Base-by-base conservation (phyloP, 2,888 invertebrate species). In the Acleris sparsana region DNA sequence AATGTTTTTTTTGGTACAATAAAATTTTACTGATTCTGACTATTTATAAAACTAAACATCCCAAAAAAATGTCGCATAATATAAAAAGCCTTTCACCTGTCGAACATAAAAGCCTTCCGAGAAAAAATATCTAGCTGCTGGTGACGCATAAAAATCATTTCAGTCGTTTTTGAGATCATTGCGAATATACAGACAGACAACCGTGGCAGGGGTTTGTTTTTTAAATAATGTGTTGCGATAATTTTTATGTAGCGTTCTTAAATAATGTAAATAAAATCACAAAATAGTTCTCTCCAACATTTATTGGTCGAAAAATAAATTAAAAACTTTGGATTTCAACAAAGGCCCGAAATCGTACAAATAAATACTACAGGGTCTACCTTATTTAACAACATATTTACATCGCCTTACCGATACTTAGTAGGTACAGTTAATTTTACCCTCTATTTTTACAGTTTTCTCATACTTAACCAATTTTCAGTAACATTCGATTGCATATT, bases 221-320 rank as follows among this genome's bases (percentile, higher is more conserved):
- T 25, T 25, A 7, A 25, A 25, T 25, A 7, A 7, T 22, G 4
- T 22, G 22, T 22, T 22, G 22, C 4, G 3, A 22, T 25, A 6
- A 6, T 1, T 25, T 33, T 33, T 33, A 5, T 46, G n/a, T 7
- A 46, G 16, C 17, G 17, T 46, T 5, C 17, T 17, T 7, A 1
- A 49, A 16, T 13, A 16, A 22, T 25, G 17, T 2, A 65, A 65
- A 61, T 61, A 83, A 87, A 79, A 80, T 80, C 80, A 77, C 73
- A 76, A 74, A 76, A 67, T 85, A 85, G 80, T 90, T 89, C 92
- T 92, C 86, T 92, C 90, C 92, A 92, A 92, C 92, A 92, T 92
- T 92, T 92, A 92, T 92, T 92, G 92, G 92, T 92, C 92, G 92
- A 92, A 92, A 92, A 92, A 92, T 92, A 92, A 92, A 92, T 92